A percentile compares a stretch with the other conserved stretches of the same genome.
Evolutionary conservation across 2,797 vertebrate genomes (phyloP).

Genomic region (Percopsis omiscomaycus): DNA sequence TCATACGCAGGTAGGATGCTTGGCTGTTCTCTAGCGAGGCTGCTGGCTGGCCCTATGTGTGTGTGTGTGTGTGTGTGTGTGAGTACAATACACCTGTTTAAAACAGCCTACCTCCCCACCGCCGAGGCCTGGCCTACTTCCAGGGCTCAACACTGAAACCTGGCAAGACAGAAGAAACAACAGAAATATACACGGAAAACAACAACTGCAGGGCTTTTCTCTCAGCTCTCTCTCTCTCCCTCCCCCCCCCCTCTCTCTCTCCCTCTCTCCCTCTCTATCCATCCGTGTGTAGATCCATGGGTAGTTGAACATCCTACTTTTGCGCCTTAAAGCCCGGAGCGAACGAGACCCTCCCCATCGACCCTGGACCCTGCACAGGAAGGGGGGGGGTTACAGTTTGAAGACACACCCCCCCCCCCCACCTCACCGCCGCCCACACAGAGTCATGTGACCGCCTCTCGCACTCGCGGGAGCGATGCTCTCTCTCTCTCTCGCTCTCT

Average conservation of each 20-base stretch:
- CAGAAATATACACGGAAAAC: constrained; percentile 17
- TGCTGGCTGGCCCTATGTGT: neutral
- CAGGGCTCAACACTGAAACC: constrained; percentile 23
- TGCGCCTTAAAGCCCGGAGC: constrained; percentile 60
- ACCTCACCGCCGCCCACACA: neutral
- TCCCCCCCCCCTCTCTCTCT: constrained; percentile 5
- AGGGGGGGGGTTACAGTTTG: constrained; percentile 34
- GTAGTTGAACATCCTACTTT: constrained; percentile 73
- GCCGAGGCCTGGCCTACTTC: constrained; percentile 45
- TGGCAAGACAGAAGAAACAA: constrained; percentile 6
- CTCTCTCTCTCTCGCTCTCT: too few species aligned
- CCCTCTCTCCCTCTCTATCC: constrained; percentile 10
- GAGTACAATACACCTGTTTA: constrained; percentile 31
- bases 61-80: constrained; percentile 14
- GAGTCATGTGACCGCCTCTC: constrained; percentile 53
- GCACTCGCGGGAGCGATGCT: constrained; percentile 60
- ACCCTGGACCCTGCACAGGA: constrained; percentile 55
- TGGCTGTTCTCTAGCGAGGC: neutral
- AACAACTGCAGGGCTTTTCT: constrained; percentile 20
- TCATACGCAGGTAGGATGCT: neutral
- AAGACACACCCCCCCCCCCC: constrained; percentile 19
- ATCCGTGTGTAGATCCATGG: constrained; percentile 54
- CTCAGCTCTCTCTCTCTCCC: constrained; percentile 2
- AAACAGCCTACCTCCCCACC: constrained; percentile 37
- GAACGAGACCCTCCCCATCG: constrained; percentile 62